Base-by-base conservation (phyloP, 2,888 invertebrate genomes). In the Amphipyra tragopoginis region DNA sequence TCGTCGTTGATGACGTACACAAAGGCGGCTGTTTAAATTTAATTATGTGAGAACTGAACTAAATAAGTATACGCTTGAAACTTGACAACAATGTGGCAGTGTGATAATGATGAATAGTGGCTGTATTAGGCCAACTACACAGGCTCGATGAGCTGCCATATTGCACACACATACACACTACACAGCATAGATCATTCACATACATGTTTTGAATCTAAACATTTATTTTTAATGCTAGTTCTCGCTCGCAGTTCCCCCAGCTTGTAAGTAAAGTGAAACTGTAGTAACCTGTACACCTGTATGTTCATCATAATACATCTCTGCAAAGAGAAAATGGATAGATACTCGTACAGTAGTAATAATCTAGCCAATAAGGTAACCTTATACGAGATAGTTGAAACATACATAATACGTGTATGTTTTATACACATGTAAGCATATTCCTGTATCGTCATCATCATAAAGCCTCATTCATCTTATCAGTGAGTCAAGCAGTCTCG, bases 11-110 rank as follows among this genome's bases (percentile, higher is more conserved):
- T 48, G 59, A 49, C 54, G 55, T 54, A 55, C 33, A 60, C 59
- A 65, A 57, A 59, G 61, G 49, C 49, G 42, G 42, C 49, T 50
- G 43, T 60, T 63, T 47, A 66, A 78, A 78, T 78, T 74, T 33
- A 65, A 78, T 76, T 78, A 73, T 44, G 62, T 50, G 65, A 42
- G 34, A 26, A 50, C 62, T 49, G 52, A 62, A 50, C 34, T 26
- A 44, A 26, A 50, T 68, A 52, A 36, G 40, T 29, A 58, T 57
- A 66, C 49, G 48, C 38, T 66, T 29, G 38, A 26, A 63, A 48
- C 51, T 53, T 42, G 39, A 52, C 59, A 73, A 64, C 65, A 63
- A 56, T 72, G 60, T 70, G 56, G 49, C 49, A 53, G 54, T 63
- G 69, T 59, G 54, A 57, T 67, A 62, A 57, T 60, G 65, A 55